A percentile compares a stretch with the other conserved stretches of the same genome.
phyloP scores from a whole-genome alignment of 1,140 invertebrate species.

The Diuraphis noxia region DNA sequence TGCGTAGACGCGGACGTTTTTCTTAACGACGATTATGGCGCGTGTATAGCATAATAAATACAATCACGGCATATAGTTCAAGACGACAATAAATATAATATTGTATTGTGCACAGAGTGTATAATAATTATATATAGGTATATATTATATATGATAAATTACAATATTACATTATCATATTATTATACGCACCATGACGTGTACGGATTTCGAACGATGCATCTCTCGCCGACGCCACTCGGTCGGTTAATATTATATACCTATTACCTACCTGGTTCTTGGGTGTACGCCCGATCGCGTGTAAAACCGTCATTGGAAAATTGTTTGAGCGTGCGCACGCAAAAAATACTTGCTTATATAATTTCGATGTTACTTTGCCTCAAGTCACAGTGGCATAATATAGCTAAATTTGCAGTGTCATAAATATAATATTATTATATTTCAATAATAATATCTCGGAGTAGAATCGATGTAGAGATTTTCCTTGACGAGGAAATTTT shows the following conservation, averaged over 20 bases:
- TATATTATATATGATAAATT: neutral
- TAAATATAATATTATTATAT: neutral
- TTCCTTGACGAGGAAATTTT: neutral
- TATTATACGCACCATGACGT: neutral
- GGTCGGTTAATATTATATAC: neutral
- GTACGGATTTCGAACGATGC: neutral
- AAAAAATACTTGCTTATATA: neutral
- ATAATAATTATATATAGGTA: no score
- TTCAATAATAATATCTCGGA: neutral
- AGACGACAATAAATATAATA: constrained; percentile 2
- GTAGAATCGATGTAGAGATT: neutral
- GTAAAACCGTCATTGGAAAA: neutral
- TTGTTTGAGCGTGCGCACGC: neutral
- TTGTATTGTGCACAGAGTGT: neutral
- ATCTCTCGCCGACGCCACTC: neutral
- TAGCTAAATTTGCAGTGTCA: neutral
- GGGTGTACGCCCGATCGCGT: neutral
- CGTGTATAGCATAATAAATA: neutral
- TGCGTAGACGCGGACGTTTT: neutral
- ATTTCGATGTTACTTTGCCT: no score
- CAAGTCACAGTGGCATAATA: no score
- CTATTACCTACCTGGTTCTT: no score
- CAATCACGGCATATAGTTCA: neutral
- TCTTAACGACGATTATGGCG: neutral
- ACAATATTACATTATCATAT: neutral